These are phyloP conservation scores for Eira barbara DNA, from an alignment of 2,113 vertebrate genomes.

Conservation along the genomic window DNA sequence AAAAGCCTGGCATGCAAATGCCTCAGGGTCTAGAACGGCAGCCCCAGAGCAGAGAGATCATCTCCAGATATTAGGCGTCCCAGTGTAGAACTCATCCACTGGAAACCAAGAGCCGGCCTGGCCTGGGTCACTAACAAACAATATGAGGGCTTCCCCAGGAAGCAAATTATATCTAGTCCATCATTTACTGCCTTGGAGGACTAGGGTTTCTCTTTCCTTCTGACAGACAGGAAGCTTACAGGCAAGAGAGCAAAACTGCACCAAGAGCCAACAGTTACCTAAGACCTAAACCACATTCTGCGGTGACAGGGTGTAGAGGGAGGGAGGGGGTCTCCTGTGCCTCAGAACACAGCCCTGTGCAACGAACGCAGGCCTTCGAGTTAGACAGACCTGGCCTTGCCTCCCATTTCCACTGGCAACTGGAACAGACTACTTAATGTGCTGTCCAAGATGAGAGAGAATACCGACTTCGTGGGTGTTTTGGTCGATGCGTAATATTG, in stretches of 20 bases:
- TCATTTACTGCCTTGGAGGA: not conserved
- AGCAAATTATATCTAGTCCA: not conserved
- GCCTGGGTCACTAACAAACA: not conserved
- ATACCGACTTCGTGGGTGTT: not conserved
- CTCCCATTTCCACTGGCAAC: not conserved
- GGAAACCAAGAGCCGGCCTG: not conserved
- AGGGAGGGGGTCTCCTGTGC: not conserved
- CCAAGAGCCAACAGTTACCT: not conserved
- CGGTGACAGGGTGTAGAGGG: not conserved
- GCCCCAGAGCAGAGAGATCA: not conserved
- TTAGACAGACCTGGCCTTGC: not conserved
- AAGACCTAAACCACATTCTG: not conserved
- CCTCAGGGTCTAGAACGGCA: not conserved
- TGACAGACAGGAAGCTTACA: not conserved
- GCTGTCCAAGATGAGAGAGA: not conserved
- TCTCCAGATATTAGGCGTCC: fast-evolving
- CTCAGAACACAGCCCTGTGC: not conserved
- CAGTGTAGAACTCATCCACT: fast-evolving
- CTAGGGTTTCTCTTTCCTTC: not conserved
- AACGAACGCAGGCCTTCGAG: not conserved
- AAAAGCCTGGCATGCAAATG: not conserved
- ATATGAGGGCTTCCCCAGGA: not conserved
- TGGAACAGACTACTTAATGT: not conserved
- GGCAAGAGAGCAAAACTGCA: not conserved
- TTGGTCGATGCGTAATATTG: not conserved